A percentile compares a stretch with the other conserved stretches of the same genome.
These are phyloP conservation scores for Drosophila kokeensis DNA, from an alignment of 2,888 invertebrate species.

Conservation along the genomic window DNA sequence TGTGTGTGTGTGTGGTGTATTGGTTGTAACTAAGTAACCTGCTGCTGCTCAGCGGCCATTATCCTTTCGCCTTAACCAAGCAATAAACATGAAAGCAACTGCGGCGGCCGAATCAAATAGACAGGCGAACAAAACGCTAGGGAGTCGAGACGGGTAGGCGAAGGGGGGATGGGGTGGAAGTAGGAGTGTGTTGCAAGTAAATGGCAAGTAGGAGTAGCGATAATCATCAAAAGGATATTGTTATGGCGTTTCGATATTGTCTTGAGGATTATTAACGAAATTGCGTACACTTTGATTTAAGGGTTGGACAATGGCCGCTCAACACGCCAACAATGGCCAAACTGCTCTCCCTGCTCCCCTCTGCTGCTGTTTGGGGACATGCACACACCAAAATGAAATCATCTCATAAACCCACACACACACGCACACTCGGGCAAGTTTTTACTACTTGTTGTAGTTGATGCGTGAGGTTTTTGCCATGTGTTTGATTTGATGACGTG, in stretches of 20 bases:
- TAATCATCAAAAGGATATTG: constrained; percentile 85
- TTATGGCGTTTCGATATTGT: constrained; percentile 84
- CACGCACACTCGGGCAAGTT: constrained; percentile 40
- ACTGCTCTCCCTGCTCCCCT: constrained; percentile 5
- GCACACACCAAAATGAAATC: constrained; percentile 68
- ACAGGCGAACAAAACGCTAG: constrained; percentile 39
- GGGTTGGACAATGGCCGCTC: constrained; percentile 80
- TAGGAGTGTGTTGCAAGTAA: neutral
- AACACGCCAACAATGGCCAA: constrained; percentile 66
- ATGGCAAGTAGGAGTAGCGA: constrained; percentile 65
- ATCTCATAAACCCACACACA: constrained; percentile 59
- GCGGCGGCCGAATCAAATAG: constrained; percentile 66
- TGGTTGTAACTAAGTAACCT: constrained; percentile 47
- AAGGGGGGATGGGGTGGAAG: neutral
- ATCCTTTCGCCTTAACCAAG: constrained; percentile 78
- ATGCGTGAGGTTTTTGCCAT: constrained; percentile 71
- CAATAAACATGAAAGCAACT: constrained; percentile 82
- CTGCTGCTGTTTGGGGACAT: constrained; percentile 49
- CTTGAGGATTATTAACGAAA: constrained; percentile 84
- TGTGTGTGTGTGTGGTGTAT: constrained; percentile 8
- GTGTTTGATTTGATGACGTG: constrained; percentile 72
- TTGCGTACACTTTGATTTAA: constrained; percentile 84
- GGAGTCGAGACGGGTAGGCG: constrained; percentile 10
- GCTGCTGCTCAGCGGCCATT: constrained; percentile 49
- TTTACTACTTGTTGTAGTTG: constrained; percentile 72